A percentile compares a stretch with the other conserved stretches of the same genome.
Evolutionary conservation across 1,140 invertebrate species (phyloP).

Genomic region (Ylistrum balloti): DNA sequence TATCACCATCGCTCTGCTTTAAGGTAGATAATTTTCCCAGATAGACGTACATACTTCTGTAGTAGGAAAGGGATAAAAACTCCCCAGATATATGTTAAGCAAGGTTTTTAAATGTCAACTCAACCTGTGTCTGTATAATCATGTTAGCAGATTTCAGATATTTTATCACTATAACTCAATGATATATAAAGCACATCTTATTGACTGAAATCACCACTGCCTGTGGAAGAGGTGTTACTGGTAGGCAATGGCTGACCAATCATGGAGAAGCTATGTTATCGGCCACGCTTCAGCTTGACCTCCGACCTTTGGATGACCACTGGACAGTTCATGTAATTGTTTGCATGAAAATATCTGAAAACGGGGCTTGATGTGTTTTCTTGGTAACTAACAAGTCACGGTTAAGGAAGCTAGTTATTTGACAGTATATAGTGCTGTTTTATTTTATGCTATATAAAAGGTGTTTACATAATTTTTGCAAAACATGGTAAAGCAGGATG

Average conservation of each 20-base stretch:
- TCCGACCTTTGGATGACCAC: not conserved
- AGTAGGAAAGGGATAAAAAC: too few species aligned
- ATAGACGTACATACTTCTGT: too few species aligned
- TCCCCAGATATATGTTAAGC: too few species aligned
- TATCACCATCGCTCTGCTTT: too few species aligned
- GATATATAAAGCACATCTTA: not conserved
- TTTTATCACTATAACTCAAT: not conserved
- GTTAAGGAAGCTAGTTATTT: not conserved
- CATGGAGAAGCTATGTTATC: not conserved
- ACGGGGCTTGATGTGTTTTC: not conserved
- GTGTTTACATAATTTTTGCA: not conserved
- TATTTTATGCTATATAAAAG: not conserved
- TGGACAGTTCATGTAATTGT: not conserved
- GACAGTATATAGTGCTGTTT: too few species aligned
- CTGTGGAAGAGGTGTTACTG: not conserved
- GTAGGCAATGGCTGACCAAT: not conserved
- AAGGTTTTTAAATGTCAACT: too few species aligned
- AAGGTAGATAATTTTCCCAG: too few species aligned
- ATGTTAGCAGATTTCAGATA: not conserved
- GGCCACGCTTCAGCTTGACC: conserved; percentile 30
- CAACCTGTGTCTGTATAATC: too few species aligned
- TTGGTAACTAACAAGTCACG: conserved; percentile 7
- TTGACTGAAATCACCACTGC: not conserved
- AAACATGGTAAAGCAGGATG: not conserved
- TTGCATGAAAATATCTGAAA: conserved; percentile 40